phyloP scores from a whole-genome alignment of 2,888 invertebrate species.

The Fragum fragum region DNA sequence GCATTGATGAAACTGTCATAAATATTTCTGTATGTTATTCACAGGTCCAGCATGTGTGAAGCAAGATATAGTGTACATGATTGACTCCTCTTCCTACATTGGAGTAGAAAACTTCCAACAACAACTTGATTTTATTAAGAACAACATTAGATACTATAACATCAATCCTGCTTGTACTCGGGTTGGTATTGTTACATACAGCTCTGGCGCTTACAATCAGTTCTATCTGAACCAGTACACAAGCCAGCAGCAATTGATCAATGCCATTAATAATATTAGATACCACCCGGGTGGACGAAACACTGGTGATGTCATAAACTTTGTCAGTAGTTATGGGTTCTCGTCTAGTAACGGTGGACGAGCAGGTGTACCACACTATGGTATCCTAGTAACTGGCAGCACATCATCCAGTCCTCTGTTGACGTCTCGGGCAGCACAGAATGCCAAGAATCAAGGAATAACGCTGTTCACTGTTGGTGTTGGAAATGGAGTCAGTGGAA shows the following conservation, averaged over 20 bases:
- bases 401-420: conserved; percentile 58
- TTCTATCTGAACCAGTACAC: conserved; percentile 73
- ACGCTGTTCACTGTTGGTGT: conserved; percentile 77
- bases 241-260: conserved; percentile 55
- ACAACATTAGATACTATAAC: conserved; percentile 73
- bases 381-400: conserved; percentile 74
- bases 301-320: conserved; percentile 73
- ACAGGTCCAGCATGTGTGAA: conserved; percentile 64
- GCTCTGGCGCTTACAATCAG: conserved; percentile 71
- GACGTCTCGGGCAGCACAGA: conserved; percentile 67
- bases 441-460: conserved; percentile 71
- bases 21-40: no score
- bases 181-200: conserved; percentile 75
- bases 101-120: conserved; percentile 70
- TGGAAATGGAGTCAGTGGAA: conserved; percentile 70
- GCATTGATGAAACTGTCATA: no score
- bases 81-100: conserved; percentile 77
- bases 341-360: conserved; percentile 70
- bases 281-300: conserved; percentile 69
- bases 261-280: conserved; percentile 69
- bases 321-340: conserved; percentile 65
- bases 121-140: conserved; percentile 72
- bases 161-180: conserved; percentile 71
- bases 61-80: conserved; percentile 76
- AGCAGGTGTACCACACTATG: conserved; percentile 72